Percentiles rank a stretch among this genome's conserved stretches.
These are phyloP conservation scores for Sternotherus odoratus DNA, from an alignment of 2,797 vertebrate species.

Conservation along the genomic window DNA sequence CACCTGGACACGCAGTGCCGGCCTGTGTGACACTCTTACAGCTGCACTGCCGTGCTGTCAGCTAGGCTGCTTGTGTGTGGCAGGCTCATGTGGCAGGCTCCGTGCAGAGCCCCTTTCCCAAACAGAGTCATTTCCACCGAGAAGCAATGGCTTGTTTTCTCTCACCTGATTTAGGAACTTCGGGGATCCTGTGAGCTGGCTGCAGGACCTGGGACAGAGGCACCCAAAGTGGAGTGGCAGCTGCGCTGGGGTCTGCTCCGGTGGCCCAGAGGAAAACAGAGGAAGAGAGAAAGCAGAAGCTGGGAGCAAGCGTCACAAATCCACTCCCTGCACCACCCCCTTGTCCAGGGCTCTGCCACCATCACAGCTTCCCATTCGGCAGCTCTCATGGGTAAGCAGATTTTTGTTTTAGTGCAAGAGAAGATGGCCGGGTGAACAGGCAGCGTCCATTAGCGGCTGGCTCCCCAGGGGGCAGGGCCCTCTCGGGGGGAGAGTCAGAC, in stretches of 20 bases:
- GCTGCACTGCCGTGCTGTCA: neutral
- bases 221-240: neutral
- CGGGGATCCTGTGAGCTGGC: neutral
- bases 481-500: neutral
- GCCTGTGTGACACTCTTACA: neutral
- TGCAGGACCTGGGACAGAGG: neutral
- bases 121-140: neutral
- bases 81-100: fast-evolving
- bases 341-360: neutral
- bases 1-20: neutral
- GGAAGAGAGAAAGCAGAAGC: neutral
- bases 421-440: neutral
- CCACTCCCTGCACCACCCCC: neutral
- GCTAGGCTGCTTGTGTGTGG: neutral
- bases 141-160: neutral
- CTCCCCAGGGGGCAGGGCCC: neutral
- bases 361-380: neutral
- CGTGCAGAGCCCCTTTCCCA: neutral
- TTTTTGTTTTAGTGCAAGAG: neutral
- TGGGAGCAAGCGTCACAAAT: neutral
- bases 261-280: neutral
- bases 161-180: neutral
- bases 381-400: neutral
- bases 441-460: too few species aligned
- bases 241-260: neutral